Evolutionary conservation across 2,113 vertebrate species (phyloP), one percentile per base, ranked within the genome.

Genomic region (Illadopsis cleaveri): DNA sequence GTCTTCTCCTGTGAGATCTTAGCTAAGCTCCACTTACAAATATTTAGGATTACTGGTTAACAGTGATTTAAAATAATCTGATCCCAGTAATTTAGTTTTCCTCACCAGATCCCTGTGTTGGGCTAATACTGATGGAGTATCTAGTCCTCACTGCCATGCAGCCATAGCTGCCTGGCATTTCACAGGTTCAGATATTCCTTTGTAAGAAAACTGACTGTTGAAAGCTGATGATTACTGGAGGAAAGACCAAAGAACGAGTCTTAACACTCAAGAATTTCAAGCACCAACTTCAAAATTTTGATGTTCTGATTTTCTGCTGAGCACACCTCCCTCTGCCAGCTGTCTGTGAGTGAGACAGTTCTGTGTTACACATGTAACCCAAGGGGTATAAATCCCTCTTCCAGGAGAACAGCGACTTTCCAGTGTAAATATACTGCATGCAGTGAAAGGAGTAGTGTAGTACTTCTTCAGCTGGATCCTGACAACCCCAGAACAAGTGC

Each of bases 321-420:
- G 40, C 2, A 3, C 40, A 64, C 40, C 30, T 71, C 65, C 33
- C 22, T 72, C 35, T 69, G 71, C 86, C 0, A 0, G 25, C 27
- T 56, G 48, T 53, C 70, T 44, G 35, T n/a, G 27, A 82, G 56
- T 0, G 6, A 35, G 35, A 64, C 21, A 69, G 21, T 14, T 70
- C 60, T 40, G 62, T 19, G 14, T 60, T 37, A 45, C 0, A 0
- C 31, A 12, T 0, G 0, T n/a, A 82, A 66, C 30, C 18, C 2
- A 4, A 72, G 47, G 60, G 38, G 16, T n/a, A 12, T 4, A 35
- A 78, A 66, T 66, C 22, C 48, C 44, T 24, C 28, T 30, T 81
- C 47, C 56, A 86, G 44, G 44, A 68, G 50, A 31, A 42, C 45
- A 77, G 75, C 51, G 75, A 1, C 69, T 73, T 47, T 27, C 40